phyloP scores from a whole-genome alignment of 1,140 invertebrate genomes.

The Aphelinus certus region DNA sequence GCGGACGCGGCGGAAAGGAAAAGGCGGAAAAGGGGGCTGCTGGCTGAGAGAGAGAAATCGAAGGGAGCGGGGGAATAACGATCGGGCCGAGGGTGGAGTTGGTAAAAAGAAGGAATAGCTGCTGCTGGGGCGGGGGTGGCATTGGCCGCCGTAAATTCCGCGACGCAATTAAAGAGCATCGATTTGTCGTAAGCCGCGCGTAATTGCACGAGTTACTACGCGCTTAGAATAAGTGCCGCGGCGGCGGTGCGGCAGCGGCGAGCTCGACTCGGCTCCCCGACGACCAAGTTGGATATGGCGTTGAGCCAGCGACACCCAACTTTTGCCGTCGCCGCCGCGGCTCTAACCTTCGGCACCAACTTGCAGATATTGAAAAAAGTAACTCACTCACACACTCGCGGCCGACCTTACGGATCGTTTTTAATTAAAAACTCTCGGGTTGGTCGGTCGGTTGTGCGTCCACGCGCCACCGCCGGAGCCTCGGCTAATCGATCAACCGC shows the following conservation, averaged over 20 bases:
- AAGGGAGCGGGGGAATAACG: slow-evolving; percentile 19
- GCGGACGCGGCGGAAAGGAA: neutral
- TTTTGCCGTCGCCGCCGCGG: slow-evolving; percentile 14
- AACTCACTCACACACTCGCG: slow-evolving; percentile 1
- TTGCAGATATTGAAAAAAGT: slow-evolving; percentile 22
- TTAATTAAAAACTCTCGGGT: slow-evolving; percentile 18
- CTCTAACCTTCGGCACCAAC: neutral
- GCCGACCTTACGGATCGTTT: neutral
- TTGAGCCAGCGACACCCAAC: slow-evolving; percentile 12
- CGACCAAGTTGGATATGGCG: slow-evolving; percentile 16
- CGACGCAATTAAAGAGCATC: slow-evolving; percentile 63
- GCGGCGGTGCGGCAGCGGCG: slow-evolving; percentile 33
- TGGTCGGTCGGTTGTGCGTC: neutral
- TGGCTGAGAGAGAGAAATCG: neutral
- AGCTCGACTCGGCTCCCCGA: slow-evolving; percentile 28
- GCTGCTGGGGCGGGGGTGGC: slow-evolving; percentile 10
- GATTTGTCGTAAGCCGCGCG: slow-evolving; percentile 64
- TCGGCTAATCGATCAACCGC: too few species aligned
- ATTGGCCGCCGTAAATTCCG: slow-evolving; percentile 54
- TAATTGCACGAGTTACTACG: slow-evolving; percentile 65
- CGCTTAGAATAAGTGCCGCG: slow-evolving; percentile 59
- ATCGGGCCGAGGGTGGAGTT: slow-evolving; percentile 12
- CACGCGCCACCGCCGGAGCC: neutral
- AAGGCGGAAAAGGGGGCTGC: neutral
- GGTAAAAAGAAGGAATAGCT: slow-evolving; percentile 31